Evolutionary conservation across 2,888 invertebrate genomes (phyloP).

Genomic region (Agrotis exclamationis): DNA sequence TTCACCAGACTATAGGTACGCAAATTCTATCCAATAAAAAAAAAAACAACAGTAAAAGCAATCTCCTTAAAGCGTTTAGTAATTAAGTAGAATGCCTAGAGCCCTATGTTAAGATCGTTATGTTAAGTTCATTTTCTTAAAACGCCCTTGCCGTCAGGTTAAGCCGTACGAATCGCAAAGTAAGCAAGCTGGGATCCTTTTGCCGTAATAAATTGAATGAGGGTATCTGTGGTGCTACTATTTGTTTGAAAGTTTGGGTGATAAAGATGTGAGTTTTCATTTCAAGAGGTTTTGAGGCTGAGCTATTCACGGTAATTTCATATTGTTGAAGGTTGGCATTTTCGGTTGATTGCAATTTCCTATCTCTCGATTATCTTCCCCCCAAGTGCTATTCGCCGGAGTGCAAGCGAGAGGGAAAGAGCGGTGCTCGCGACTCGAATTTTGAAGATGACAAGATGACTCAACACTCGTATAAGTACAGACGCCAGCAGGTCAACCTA

Average conservation of each 20-base stretch:
- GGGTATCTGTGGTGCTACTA: conserved; percentile 48
- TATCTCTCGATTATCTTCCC: no score
- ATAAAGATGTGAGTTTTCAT: conserved; percentile 10
- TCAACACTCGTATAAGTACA: no score
- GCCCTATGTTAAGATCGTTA: conserved; percentile 37
- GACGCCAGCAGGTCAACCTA: no score
- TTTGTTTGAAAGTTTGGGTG: conserved; percentile 5
- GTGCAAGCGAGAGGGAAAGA: no score
- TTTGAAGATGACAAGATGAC: no score
- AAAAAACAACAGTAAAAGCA: conserved; percentile 11
- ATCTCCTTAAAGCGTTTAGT: conserved; percentile 30
- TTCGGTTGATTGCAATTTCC: no score
- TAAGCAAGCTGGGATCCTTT: conserved; percentile 59
- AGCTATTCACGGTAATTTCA: no score
- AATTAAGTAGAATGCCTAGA: conserved; percentile 50
- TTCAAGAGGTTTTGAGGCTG: no score
- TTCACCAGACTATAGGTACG: background rate
- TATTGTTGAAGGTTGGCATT: no score
- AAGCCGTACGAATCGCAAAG: conserved; percentile 62
- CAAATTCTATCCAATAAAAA: background rate
- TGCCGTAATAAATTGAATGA: conserved; percentile 67
- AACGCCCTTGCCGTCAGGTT: conserved; percentile 50
- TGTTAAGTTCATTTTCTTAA: conserved; percentile 67
- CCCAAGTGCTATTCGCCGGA: no score
- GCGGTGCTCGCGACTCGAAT: no score